Conservation (phyloP, 2,113 vertebrate genomes). For the Ceratotherium simum region DNA sequence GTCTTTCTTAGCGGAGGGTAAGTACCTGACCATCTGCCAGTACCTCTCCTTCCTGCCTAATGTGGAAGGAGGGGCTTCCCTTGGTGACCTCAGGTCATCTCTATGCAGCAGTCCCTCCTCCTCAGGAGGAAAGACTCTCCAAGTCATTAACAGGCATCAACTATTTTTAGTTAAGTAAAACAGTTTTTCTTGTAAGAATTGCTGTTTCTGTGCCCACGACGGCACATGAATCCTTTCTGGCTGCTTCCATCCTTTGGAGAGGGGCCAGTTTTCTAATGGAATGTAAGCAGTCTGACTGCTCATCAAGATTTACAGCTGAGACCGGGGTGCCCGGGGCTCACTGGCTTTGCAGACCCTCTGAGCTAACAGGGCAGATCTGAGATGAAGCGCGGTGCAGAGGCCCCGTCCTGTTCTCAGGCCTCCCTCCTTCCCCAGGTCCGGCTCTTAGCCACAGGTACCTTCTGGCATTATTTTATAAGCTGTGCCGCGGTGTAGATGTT, state of each 20-base stretch:
- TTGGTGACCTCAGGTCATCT: not conserved
- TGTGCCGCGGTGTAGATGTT: not conserved
- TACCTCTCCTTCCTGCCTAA: not conserved
- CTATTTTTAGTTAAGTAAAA: conserved; percentile 42
- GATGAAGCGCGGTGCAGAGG: not conserved
- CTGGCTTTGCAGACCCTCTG: conserved; percentile 30
- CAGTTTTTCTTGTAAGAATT: not conserved
- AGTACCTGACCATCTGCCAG: not conserved
- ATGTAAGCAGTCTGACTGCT: not conserved
- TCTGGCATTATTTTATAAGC: conserved; percentile 54
- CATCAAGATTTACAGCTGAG: conserved; percentile 42
- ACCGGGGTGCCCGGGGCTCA: not conserved
- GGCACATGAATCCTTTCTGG: conserved; percentile 3
- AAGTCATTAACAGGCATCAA: not conserved
- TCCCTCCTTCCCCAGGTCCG: not conserved
- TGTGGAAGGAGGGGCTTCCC: not conserved
- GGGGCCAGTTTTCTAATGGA: conserved; percentile 55
- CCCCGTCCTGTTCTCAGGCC: not conserved
- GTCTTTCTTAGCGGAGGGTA: not conserved
- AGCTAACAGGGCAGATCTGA: not conserved
- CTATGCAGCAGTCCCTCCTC: not conserved
- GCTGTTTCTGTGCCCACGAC: not conserved
- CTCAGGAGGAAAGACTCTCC: not conserved
- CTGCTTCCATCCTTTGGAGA: conserved; percentile 44
- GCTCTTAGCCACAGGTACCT: not conserved